Evolutionary conservation across 2,113 vertebrate species (phyloP).

Genomic region (Cnemophilus loriae): DNA sequence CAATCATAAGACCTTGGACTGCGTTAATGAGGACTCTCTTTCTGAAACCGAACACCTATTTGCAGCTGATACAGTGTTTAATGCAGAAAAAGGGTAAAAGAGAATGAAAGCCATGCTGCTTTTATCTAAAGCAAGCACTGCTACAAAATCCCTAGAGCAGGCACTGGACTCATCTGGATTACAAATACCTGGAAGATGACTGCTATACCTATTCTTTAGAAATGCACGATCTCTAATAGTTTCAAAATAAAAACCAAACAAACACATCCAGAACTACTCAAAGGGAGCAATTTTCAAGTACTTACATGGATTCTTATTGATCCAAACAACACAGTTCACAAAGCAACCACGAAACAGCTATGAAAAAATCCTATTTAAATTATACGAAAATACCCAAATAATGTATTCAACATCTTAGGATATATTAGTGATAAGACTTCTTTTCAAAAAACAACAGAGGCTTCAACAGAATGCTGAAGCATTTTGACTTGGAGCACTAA

Average conservation of each 20-base stretch:
- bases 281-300: neutral
- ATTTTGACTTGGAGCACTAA: neutral
- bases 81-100: neutral
- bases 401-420: neutral
- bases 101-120: neutral
- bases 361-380: neutral
- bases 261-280: neutral
- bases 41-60: neutral
- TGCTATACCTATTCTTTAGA: neutral
- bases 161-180: neutral
- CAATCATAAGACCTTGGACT: neutral
- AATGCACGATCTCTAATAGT: accelerated
- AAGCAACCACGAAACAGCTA: neutral
- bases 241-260: neutral
- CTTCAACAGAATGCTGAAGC: neutral
- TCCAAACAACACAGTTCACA: neutral
- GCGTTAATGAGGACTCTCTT: neutral
- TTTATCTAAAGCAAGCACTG: neutral
- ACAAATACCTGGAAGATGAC: neutral
- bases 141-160: neutral
- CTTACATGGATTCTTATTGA: neutral
- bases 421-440: neutral
- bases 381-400: neutral
- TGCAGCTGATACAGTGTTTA: neutral
- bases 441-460: neutral